Conservation (phyloP, 2,113 vertebrate genomes). For the Gracilinanus agilis region DNA sequence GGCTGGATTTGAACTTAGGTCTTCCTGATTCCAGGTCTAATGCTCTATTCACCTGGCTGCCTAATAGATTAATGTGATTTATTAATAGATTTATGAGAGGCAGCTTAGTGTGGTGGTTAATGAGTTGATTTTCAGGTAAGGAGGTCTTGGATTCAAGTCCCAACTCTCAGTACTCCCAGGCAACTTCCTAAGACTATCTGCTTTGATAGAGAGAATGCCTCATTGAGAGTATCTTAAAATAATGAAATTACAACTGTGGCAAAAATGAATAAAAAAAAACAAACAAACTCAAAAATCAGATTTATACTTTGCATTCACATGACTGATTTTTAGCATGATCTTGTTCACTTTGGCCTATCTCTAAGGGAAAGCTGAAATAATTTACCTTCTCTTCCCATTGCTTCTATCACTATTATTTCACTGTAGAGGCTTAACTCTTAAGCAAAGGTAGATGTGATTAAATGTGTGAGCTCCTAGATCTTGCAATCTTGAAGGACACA, state of each 20-base stretch:
- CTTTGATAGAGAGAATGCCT: neutral
- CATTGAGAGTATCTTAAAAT: neutral
- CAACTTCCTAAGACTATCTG: neutral
- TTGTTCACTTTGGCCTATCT: neutral
- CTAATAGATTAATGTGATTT: neutral
- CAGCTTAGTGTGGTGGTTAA: neutral
- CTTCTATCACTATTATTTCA: neutral
- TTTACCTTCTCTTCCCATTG: neutral
- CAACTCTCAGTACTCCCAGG: neutral
- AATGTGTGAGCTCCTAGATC: neutral
- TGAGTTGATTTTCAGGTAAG: neutral
- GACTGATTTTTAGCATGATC: neutral
- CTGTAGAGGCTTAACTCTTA: neutral
- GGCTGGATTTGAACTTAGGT: neutral
- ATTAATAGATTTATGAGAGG: neutral
- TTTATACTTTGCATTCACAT: neutral
- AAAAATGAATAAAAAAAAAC: too few relatives aligned
- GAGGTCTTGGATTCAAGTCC: neutral
- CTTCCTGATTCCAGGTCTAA: neutral
- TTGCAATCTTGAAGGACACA: neutral
- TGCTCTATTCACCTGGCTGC: neutral
- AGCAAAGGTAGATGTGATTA: neutral
- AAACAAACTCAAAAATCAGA: neutral
- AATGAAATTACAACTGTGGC: too few relatives aligned
- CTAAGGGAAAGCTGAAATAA: conserved; percentile 14